phyloP scores from a whole-genome alignment of 1,140 invertebrate species.

The Drosophila gunungcola region DNA sequence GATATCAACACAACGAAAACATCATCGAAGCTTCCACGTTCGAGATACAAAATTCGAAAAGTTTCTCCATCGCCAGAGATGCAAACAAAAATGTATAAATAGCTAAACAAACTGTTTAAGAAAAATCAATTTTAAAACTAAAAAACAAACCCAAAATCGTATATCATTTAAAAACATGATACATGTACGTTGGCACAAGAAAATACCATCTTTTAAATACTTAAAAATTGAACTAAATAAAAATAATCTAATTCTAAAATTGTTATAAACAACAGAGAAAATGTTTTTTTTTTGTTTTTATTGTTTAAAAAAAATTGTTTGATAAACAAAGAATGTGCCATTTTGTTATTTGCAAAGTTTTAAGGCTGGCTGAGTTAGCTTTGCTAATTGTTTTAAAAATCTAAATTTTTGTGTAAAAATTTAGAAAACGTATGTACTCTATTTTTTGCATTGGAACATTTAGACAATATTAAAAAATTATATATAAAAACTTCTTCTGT shows the following conservation, averaged over 20 bases:
- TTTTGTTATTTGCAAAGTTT: too few relatives aligned
- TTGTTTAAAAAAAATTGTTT: too few relatives aligned
- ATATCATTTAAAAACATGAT: too few relatives aligned
- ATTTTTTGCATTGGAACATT: too few relatives aligned
- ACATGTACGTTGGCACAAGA: too few relatives aligned
- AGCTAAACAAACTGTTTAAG: constrained; percentile 4
- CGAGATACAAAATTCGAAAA: constrained; percentile 41
- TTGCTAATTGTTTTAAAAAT: too few relatives aligned
- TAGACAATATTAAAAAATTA: neutral
- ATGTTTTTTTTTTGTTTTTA: neutral
- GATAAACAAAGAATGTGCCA: too few relatives aligned
- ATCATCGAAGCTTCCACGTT: constrained; percentile 57
- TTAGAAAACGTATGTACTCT: too few relatives aligned
- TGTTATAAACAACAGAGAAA: too few relatives aligned
- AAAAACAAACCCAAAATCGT: neutral
- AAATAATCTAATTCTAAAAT: neutral
- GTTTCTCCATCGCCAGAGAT: constrained; percentile 48
- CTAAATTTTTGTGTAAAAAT: too few relatives aligned
- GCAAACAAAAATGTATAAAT: constrained; percentile 19
- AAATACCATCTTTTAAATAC: too few relatives aligned
- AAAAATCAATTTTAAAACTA: neutral
- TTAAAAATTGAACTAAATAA: neutral
- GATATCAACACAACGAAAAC: constrained; percentile 55
- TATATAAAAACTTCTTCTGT: neutral
- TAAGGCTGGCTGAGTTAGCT: too few relatives aligned